A percentile compares a stretch with the other conserved stretches of the same genome.
Evolutionary conservation across 2,797 vertebrate species (phyloP).

Genomic region (Spheniscus humboldti): DNA sequence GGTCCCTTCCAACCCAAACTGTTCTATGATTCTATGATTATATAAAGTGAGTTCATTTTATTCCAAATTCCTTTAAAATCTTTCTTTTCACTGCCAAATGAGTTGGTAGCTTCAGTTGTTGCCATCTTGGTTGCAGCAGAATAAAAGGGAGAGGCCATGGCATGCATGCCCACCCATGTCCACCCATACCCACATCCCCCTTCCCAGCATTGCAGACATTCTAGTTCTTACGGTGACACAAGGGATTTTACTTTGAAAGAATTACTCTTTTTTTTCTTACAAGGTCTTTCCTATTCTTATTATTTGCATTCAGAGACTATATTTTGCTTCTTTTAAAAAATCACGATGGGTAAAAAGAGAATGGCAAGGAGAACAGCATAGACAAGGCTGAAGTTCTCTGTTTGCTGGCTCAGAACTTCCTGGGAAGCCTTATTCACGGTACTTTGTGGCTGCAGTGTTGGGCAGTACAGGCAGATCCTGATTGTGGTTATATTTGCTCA

Average conservation of each 20-base stretch:
- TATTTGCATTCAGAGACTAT: neutral
- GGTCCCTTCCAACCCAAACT: no score
- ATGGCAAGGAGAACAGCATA: neutral
- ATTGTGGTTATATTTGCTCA: neutral
- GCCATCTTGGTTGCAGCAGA: neutral
- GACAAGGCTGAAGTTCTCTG: neutral
- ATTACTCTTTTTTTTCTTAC: neutral
- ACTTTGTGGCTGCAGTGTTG: neutral
- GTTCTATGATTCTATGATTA: neutral
- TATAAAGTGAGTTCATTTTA: neutral
- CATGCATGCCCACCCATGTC: neutral
- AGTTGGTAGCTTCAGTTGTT: neutral
- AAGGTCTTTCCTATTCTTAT: neutral
- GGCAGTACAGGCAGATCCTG: neutral
- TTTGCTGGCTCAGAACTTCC: neutral
- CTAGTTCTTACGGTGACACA: neutral
- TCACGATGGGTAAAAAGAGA: neutral
- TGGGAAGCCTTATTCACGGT: neutral
- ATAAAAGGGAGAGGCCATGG: neutral
- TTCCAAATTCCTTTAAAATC: neutral
- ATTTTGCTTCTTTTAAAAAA: neutral
- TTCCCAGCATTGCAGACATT: neutral
- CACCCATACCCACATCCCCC: neutral
- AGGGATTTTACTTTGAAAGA: neutral
- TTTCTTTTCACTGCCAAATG: neutral